A percentile compares a stretch with the other conserved stretches of the same genome.
Evolutionary conservation across 2,113 vertebrate genomes (phyloP).

Genomic region (Bubo scandiacus): DNA sequence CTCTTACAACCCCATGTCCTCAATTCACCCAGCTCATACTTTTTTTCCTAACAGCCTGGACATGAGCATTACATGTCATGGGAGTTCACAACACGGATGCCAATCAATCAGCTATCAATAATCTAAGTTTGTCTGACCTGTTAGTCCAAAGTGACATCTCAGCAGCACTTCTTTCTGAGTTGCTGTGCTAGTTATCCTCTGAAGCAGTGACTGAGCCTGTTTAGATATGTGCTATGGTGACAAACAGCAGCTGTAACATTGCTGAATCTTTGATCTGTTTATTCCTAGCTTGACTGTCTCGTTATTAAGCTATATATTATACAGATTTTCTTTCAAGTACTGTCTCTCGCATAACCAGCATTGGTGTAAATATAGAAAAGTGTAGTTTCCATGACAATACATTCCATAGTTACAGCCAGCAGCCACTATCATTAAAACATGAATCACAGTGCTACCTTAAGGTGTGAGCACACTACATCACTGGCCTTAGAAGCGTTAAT

Average conservation of each 20-base stretch:
- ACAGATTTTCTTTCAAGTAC: slow-evolving; percentile 60
- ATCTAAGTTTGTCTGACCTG: slow-evolving; percentile 38
- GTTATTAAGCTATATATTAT: slow-evolving; percentile 53
- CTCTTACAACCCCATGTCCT: background rate
- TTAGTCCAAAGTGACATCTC: slow-evolving; percentile 36
- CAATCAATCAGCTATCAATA: slow-evolving; percentile 44
- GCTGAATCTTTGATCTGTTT: slow-evolving; percentile 44
- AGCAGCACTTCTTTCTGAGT: slow-evolving; percentile 2
- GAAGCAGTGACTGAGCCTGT: background rate
- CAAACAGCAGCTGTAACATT: slow-evolving; percentile 32
- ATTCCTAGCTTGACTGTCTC: slow-evolving; percentile 40
- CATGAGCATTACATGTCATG: background rate
- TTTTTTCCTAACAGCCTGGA: slow-evolving; percentile 7
- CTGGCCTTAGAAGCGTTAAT: slow-evolving; percentile 57
- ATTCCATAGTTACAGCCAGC: slow-evolving; percentile 72
- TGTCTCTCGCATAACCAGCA: slow-evolving; percentile 50
- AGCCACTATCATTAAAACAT: slow-evolving; percentile 73
- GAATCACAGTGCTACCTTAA: slow-evolving; percentile 73
- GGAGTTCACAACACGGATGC: background rate
- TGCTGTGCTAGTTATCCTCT: background rate
- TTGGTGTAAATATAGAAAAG: slow-evolving; percentile 70
- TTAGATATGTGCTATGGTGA: background rate
- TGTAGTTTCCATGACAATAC: slow-evolving; percentile 75
- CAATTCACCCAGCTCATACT: slow-evolving; percentile 39
- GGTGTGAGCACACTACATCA: slow-evolving; percentile 46